Percentiles rank a stretch among this genome's conserved stretches.
phyloP scores from a whole-genome alignment of 2,113 vertebrate species.

The Catharus fuscescens region DNA sequence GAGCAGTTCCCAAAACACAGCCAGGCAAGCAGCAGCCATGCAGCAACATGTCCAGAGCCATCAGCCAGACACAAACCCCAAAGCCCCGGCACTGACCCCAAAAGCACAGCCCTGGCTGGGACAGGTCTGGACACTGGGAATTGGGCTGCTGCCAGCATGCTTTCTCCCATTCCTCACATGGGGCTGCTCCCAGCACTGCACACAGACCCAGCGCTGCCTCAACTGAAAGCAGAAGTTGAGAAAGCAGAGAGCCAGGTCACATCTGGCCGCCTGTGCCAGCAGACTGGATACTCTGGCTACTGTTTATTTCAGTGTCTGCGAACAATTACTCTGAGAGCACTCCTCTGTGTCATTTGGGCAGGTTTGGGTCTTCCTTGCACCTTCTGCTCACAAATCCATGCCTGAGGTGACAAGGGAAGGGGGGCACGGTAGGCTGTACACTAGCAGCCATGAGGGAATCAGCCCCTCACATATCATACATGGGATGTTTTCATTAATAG shows the following conservation, averaged over 20 bases:
- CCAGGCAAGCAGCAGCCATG: background rate
- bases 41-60: background rate
- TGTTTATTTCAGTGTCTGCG: background rate
- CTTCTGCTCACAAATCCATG: background rate
- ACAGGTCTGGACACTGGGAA: background rate
- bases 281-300: background rate
- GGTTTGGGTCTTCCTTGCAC: background rate
- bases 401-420: background rate
- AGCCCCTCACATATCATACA: background rate
- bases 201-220: background rate
- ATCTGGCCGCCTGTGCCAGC: background rate
- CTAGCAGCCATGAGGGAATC: background rate
- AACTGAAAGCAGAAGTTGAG: background rate
- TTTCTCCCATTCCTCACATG: background rate
- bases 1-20: background rate
- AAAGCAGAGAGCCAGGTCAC: background rate
- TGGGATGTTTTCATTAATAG: background rate
- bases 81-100: background rate
- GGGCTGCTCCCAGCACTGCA: background rate
- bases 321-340: background rate
- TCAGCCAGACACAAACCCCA: background rate
- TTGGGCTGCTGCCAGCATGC: background rate
- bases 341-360: too few relatives aligned
- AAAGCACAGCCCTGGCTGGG: background rate
- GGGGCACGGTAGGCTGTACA: background rate